Base-by-base conservation (phyloP, 2,888 invertebrate species). In the Tipula lateralis region DNA sequence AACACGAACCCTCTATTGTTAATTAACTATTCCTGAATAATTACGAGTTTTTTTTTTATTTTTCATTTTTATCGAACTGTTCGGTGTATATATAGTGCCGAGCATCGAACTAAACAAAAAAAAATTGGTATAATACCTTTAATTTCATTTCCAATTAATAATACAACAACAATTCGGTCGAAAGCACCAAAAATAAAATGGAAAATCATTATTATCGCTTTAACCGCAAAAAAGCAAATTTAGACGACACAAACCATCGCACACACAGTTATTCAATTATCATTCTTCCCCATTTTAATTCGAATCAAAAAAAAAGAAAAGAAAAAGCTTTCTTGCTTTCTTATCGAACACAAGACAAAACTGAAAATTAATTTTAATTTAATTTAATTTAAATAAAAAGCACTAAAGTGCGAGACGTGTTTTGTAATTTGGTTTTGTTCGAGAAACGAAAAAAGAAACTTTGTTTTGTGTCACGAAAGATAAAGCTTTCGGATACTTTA, bases 11-110 rank as follows among this genome's bases (percentile, higher is more conserved):
- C 44, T 16, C n/a, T 66, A 66, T 66, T 66, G 24, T 66, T 66
- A 66, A 66, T 66, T 66, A 66, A 66, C 66, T 66, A 66, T 66
- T 66, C 66, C 66, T 66, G 66, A 66, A 66, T 66, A 66, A 66
- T 66, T 66, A 66, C 9, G 24, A 2, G n/a, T n/a, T 66, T 66
- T 66, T 66, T 66, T 24, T 24, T 6, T 66, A 3, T 44, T 39
- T 39, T 39, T 9, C 3, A 39, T 39, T 39, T 39, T 39, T 39
- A n/a, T n/a, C n/a, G n/a, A n/a, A n/a, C n/a, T n/a, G n/a, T n/a
- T n/a, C n/a, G n/a, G n/a, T n/a, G n/a, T n/a, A n/a, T n/a, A n/a
- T n/a, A n/a, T n/a, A n/a, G n/a, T n/a, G n/a, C n/a, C n/a, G 32
- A 32, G 2, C n/a, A 16, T 39, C 9, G 39, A 12, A 50, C 16